Conservation (phyloP, 2,113 vertebrate genomes). For the Laticauda laticaudata region DNA sequence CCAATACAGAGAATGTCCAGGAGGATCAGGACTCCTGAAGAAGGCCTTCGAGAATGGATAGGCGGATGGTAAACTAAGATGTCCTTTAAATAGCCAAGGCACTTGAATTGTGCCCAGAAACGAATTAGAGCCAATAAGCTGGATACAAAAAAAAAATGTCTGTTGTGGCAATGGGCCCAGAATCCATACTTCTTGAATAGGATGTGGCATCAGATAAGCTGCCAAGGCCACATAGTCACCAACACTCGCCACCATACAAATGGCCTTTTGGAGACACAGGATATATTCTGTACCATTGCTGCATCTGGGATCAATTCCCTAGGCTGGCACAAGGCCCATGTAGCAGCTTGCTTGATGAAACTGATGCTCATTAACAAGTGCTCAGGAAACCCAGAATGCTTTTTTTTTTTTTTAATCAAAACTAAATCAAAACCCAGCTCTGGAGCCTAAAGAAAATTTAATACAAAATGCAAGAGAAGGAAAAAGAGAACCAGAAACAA, state of each 20-base stretch:
- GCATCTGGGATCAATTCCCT: background rate
- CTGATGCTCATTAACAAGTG: background rate
- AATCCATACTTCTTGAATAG: background rate
- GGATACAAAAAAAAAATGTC: background rate
- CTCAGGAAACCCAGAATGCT: background rate
- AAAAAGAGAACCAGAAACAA: background rate
- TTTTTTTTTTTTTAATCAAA: background rate
- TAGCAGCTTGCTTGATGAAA: constrained; percentile 3
- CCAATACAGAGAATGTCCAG: background rate
- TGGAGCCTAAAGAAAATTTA: background rate
- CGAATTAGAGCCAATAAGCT: background rate
- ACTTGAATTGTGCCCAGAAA: background rate
- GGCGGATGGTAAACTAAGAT: background rate
- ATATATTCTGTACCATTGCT: background rate
- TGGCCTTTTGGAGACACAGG: background rate
- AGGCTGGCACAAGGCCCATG: background rate
- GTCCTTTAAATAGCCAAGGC: background rate
- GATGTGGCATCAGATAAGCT: background rate
- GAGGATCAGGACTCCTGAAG: background rate
- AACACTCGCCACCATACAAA: background rate
- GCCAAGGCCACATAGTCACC: background rate
- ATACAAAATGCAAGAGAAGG: background rate
- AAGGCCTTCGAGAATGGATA: background rate
- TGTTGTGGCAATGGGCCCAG: background rate
- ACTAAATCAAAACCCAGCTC: background rate